Evolutionary conservation across 64 coral and sea anemone genomes (phyloP), one percentile per base, ranked within the genome.

Genomic region (Dendronephthya gigantea): DNA sequence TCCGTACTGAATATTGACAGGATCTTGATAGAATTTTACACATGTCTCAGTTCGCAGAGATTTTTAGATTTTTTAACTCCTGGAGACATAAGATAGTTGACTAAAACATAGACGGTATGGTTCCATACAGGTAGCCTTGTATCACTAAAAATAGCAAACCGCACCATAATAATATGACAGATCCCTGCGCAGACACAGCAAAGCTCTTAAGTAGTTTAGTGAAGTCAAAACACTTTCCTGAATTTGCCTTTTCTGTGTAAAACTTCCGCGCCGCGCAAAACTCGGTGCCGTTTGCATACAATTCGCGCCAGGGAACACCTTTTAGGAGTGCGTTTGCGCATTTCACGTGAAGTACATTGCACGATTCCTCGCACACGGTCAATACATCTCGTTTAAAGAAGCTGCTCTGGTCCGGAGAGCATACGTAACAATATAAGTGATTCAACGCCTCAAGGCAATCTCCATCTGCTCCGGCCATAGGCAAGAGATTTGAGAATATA

Each of bases 191-290:
- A n/a, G 55, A n/a, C 55, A 62, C 6, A 62, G 55, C 55, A 62
- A 62, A 62, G 6, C 55, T 62, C 17, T 62, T 62, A 27, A 62
- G 55, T n/a, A 62, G 55, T 62, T 62, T 62, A 29, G 32, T 79
- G 36, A 79, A 79, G 36, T 79, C 72, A 83, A 93, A 98, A 79
- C 95, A 98, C 11, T 86, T 25, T 1, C 68, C 58, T 14, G 58
- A 84, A 0, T 34, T 62, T 38, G 82, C 87, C 14, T 81, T 82
- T 43, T 59, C 62, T 5, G 93, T 90, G 50, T 31, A 25, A 81
- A 98, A 98, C 56, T 91, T 93, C 48, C 95, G 90, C 5, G 95
- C 92, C 15, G 34, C 39, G 84, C 95, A 98, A 82, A 93, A 98
- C 25, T 98, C 89, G 23, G 81, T 86, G 31, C 95, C 95, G 17